Conservation (phyloP, 2,888 invertebrate genomes). For the Diloba caeruleocephala region DNA sequence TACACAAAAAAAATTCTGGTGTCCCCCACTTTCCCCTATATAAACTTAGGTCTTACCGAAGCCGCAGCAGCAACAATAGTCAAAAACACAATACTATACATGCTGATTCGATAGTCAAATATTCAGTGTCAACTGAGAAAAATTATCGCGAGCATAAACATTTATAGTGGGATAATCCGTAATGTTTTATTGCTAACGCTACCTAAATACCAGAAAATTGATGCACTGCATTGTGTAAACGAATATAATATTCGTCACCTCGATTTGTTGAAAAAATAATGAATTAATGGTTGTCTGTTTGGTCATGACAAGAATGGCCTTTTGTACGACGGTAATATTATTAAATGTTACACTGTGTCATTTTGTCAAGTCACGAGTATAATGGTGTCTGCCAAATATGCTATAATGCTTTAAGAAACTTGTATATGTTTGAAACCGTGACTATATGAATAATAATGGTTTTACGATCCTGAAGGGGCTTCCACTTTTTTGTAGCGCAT, state of each 20-base stretch:
- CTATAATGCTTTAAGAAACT: too few relatives aligned
- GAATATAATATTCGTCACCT: constrained; percentile 2
- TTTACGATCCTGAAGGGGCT: too few relatives aligned
- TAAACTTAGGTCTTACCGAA: constrained; percentile 36
- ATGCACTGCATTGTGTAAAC: constrained; percentile 8
- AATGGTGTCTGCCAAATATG: too few relatives aligned
- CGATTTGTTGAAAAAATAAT: neutral
- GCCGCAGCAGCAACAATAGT: constrained; percentile 6
- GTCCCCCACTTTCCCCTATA: too few relatives aligned
- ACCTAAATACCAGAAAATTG: constrained; percentile 57
- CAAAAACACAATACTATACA: constrained; percentile 41
- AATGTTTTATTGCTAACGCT: constrained; percentile 13
- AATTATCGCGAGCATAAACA: neutral
- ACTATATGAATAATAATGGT: too few relatives aligned
- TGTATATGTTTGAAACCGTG: too few relatives aligned
- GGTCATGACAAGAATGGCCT: too few relatives aligned
- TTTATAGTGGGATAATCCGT: constrained; percentile 14
- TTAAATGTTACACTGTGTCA: too few relatives aligned
- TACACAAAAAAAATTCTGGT: too few relatives aligned
- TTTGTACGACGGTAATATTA: too few relatives aligned
- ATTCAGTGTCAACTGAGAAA: constrained; percentile 8
- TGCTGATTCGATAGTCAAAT: constrained; percentile 17
- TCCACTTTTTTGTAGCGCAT: too few relatives aligned
- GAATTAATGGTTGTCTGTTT: constrained; percentile 1
- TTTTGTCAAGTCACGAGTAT: too few relatives aligned